These are phyloP conservation scores for Ardeotis arabs DNA, from an alignment of 2,113 vertebrate species.

Conservation along the genomic window DNA sequence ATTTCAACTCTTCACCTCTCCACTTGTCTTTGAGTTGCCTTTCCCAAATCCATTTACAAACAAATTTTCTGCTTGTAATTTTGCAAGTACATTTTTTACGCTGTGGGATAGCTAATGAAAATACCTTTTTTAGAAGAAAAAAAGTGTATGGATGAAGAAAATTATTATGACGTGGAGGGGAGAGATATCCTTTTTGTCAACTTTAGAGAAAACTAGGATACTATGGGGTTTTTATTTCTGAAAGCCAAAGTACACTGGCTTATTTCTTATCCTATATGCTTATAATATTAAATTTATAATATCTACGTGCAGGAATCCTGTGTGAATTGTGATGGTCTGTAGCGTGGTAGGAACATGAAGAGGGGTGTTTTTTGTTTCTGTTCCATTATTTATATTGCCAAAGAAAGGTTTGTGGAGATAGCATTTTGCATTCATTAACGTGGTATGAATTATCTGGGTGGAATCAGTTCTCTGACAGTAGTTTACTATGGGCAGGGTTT, in stretches of 20 bases:
- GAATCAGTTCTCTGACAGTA: background rate
- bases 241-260: background rate
- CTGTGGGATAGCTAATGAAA: background rate
- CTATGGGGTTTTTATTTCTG: background rate
- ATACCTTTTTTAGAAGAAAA: background rate
- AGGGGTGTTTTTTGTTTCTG: background rate
- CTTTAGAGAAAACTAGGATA: background rate
- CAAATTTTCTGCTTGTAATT: background rate
- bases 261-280: background rate
- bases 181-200: background rate
- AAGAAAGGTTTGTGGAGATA: background rate
- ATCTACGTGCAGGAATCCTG: rapidly evolving
- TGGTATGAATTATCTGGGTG: background rate
- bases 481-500: background rate
- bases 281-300: background rate
- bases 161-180: background rate
- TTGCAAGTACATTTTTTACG: background rate
- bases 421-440: background rate
- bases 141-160: background rate
- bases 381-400: background rate
- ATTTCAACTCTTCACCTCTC: conserved; percentile 61
- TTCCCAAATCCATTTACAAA: background rate
- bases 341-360: too few relatives aligned
- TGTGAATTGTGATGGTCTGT: background rate
- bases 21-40: conserved; percentile 60